Percentiles rank a stretch among this genome's conserved stretches.
These are phyloP conservation scores for Dynastes maya DNA, from an alignment of 2,888 invertebrate genomes.

Conservation along the genomic window DNA sequence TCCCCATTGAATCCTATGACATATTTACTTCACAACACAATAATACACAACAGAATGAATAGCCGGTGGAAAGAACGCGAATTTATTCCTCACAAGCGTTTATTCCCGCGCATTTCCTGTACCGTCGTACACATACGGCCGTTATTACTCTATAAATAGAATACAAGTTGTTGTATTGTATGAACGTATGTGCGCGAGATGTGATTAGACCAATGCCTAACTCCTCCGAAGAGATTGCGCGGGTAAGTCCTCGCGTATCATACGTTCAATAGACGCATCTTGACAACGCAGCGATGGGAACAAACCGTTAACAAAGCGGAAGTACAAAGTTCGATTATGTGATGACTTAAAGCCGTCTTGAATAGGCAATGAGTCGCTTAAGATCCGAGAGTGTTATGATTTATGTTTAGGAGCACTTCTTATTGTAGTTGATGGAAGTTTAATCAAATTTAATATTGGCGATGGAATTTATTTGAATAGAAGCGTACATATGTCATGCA, in stretches of 20 bases:
- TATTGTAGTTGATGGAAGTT: too few relatives aligned
- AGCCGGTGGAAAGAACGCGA: not conserved
- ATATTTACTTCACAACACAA: not conserved
- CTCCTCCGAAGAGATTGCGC: not conserved
- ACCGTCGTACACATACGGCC: conserved; percentile 5
- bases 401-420: too few relatives aligned
- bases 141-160: conserved; percentile 38
- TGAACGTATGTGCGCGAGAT: conserved; percentile 5
- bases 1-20: too few relatives aligned
- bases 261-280: not conserved
- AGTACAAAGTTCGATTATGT: conserved; percentile 18
- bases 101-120: conserved; percentile 30
- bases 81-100: conserved; percentile 6
- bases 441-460: too few relatives aligned
- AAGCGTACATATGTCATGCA: too few relatives aligned
- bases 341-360: conserved; percentile 1
- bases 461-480: too few relatives aligned
- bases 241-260: not conserved
- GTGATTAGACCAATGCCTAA: conserved; percentile 15
- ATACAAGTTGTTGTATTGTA: conserved; percentile 25
- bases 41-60: not conserved
- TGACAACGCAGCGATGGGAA: conserved; percentile 12
- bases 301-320: conserved; percentile 15
- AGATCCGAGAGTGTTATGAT: not conserved
- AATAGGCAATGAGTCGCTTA: not conserved